Conservation (phyloP, 1,140 invertebrate genomes). For the Philaenus spumarius region DNA sequence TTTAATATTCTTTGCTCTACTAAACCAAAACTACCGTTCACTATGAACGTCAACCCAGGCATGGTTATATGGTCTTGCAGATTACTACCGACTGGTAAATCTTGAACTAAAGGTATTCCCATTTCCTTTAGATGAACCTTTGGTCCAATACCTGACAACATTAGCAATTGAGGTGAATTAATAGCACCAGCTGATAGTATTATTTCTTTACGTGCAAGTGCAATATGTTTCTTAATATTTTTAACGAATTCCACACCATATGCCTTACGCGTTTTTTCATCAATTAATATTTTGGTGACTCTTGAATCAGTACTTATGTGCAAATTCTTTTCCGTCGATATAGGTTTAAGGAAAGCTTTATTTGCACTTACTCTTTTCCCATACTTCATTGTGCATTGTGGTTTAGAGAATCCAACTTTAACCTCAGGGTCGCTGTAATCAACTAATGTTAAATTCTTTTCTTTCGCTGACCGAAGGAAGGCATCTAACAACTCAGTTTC, state of each 20-base stretch:
- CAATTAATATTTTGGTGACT: conserved; percentile 38
- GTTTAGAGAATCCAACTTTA: neutral
- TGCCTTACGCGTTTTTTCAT: neutral
- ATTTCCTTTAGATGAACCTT: conserved; percentile 42
- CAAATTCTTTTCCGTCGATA: conserved; percentile 43
- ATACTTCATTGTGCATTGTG: conserved; percentile 48
- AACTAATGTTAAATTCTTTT: neutral
- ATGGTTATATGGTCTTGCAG: conserved; percentile 70
- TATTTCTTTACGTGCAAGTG: neutral
- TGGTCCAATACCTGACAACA: conserved; percentile 61
- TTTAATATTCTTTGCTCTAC: neutral
- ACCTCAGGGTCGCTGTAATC: neutral
- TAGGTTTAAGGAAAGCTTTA: conserved; percentile 43
- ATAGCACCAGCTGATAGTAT: conserved; percentile 42
- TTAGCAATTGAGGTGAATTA: conserved; percentile 54
- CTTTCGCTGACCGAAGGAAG: neutral
- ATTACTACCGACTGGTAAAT: conserved; percentile 72
- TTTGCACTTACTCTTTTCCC: conserved; percentile 62
- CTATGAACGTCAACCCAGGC: conserved; percentile 55
- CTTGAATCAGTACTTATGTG: conserved; percentile 45
- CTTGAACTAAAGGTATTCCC: conserved; percentile 47
- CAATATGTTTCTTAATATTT: too few relatives aligned
- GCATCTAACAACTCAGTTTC: neutral
- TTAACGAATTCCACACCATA: too few relatives aligned
- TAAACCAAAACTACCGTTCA: conserved; percentile 41